Conservation (phyloP, 2,797 vertebrate species). For the Phaenicophaeus curvirostris region DNA sequence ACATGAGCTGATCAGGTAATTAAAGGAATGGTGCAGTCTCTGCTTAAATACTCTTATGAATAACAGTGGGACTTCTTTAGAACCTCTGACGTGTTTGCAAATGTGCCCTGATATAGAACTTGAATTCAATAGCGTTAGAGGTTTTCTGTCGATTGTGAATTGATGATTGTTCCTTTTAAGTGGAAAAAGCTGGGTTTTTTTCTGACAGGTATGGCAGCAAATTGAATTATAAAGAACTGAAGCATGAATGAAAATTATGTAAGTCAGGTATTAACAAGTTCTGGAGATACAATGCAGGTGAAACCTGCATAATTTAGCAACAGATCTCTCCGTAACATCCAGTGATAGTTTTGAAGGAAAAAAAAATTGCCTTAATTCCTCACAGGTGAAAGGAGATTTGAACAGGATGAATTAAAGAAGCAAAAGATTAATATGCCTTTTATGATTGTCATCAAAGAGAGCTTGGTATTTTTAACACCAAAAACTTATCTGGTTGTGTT, state of each 20-base stretch:
- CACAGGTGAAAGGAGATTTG: neutral
- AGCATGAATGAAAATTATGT: neutral
- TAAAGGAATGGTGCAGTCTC: neutral
- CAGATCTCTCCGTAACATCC: neutral
- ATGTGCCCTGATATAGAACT: neutral
- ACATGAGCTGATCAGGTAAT: neutral
- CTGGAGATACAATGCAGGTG: neutral
- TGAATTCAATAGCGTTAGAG: neutral
- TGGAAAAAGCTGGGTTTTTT: neutral
- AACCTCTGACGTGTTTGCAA: neutral
- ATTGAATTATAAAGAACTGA: neutral
- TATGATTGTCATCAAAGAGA: neutral
- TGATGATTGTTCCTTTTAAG: neutral
- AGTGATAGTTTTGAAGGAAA: neutral
- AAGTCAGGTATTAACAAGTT: conserved; percentile 18
- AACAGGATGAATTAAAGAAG: conserved; percentile 14
- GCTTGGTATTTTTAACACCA: neutral
- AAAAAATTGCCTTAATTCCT: neutral
- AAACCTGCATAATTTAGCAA: neutral
- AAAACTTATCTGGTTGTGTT: neutral
- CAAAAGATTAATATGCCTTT: neutral
- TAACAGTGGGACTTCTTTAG: neutral
- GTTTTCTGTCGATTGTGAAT: neutral
- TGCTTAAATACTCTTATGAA: neutral
- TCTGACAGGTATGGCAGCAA: neutral